Base-by-base conservation (phyloP, 2,113 vertebrate species). In the mouse (Mus musculus) region DNA sequence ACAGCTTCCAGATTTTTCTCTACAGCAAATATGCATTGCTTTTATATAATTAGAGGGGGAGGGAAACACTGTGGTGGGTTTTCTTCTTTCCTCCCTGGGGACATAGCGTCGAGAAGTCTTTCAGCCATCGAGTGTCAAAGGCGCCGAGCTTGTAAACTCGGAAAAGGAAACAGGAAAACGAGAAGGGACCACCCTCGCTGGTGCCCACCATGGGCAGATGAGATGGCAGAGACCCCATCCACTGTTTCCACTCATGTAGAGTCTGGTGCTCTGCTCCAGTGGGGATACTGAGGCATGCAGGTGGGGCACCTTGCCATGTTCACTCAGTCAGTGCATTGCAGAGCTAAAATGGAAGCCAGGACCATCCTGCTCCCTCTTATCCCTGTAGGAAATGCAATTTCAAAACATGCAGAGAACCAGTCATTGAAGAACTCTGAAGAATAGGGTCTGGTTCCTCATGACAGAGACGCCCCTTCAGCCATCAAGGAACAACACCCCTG, bases 1-100 rank as follows among this genome's bases (percentile, higher is more conserved):
- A 97, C 96, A 59, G 87, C 91, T 94, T 94, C 96, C 97, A 96
- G 71, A 67, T 91, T 78, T 97, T 96, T 59, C 17, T 90, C 88
- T 85, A 28, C 26, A 19, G 75, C 94, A 46, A 95, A 36, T 39
- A 10, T 11, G 30, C 30, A 26, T 78, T 69, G 14, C 69, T 90
- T 63, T 95, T 88, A 80, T 88, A 80, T 39, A 71, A 91, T 73
- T 49, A 93, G 69, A 59, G 85, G 8, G n/a, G n/a, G 20, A 20
- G 72, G 46, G 20, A 73, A n/a, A 36, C 6, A 6, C 9, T 65
- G 61, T 69, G 63, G 46, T 87, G 84, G 42, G 63, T 33, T 69
- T 67, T 84, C 46, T 65, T 67, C 49, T 13, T 9, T 17, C 22
- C 30, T 71, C 93, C 28, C 56, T 84, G 75, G 88, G 97, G 75